These are phyloP conservation scores for Tiliacea citrago DNA, from an alignment of 2,888 invertebrate genomes.

Conservation along the genomic window DNA sequence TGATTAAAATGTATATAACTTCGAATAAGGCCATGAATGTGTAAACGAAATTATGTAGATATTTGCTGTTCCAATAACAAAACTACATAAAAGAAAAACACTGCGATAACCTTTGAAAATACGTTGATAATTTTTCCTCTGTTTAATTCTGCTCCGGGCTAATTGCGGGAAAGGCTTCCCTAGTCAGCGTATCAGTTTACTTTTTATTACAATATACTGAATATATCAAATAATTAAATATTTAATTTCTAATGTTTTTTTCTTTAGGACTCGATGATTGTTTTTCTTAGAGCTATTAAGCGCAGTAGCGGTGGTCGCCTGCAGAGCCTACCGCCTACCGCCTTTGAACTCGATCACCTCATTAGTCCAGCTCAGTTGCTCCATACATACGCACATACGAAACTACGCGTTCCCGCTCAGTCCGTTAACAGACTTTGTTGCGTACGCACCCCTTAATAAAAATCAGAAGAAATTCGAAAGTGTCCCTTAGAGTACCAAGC, in stretches of 20 bases:
- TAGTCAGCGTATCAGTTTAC: slow-evolving; percentile 44
- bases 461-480: slow-evolving; percentile 72
- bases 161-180: slow-evolving; percentile 49
- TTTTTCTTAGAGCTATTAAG: slow-evolving; percentile 67
- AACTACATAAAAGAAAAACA: slow-evolving; percentile 24
- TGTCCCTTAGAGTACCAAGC: slow-evolving; percentile 71
- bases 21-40: slow-evolving; percentile 24
- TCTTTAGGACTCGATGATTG: slow-evolving; percentile 8
- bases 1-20: slow-evolving; percentile 43
- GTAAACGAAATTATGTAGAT: slow-evolving; percentile 34
- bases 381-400: slow-evolving; percentile 80
- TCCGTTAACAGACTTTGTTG: slow-evolving; percentile 83
- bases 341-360: slow-evolving; percentile 89
- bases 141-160: slow-evolving; percentile 47
- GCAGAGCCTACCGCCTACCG: slow-evolving; percentile 76
- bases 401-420: slow-evolving; percentile 83
- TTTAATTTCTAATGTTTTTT: slow-evolving; percentile 11
- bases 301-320: slow-evolving; percentile 82
- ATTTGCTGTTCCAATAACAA: slow-evolving; percentile 28
- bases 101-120: slow-evolving; percentile 31
- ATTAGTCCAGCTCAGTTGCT: slow-evolving; percentile 87
- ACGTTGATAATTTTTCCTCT: slow-evolving; percentile 22
- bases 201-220: slow-evolving; percentile 25
- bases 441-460: slow-evolving; percentile 81
- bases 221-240: slow-evolving; percentile 19